Evolutionary conservation across 2,797 vertebrate species (phyloP), one percentile per base, ranked within the genome.

Genomic region (Tragelaphus eurycerus): DNA sequence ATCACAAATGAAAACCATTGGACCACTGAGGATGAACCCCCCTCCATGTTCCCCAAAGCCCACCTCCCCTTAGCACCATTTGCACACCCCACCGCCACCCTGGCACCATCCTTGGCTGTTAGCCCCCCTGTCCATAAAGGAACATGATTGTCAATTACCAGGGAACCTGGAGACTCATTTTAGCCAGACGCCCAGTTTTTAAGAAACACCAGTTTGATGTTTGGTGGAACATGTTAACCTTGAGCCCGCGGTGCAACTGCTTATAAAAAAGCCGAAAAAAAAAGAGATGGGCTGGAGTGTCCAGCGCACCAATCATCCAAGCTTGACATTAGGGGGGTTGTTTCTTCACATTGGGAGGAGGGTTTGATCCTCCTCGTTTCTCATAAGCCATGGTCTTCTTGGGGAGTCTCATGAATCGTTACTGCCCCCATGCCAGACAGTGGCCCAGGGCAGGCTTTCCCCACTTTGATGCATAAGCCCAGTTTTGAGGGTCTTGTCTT

Each of bases 301-400:
- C 59, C 13, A 3, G 76, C 0, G 0, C 13, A 27, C 48, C 4
- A 1, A 9, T 21, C 43, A 6, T 31, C 85, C 27, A 6, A 14
- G 21, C 50, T 8, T 38, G 48, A 60, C 52, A 7, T 34, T 4
- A 5, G n/a, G 9, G 4, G 14, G 29, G 9, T 29, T 9, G 0
- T 71, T 81, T 81, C 59, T 71, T 82, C 43, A n/a, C 1, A 11
- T 16, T 7, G 11, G 82, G 25, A 78, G 48, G 84, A 83, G 8
- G 38, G 84, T 38, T 89, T 7, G 67, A 82, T 27, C 59, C 83
- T 52, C 79, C 25, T 21, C 4, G 6, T 10, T 81, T 82, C 90
- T 86, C 4, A 2, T 64, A 79, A 90, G 76, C 31, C 25, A 2
- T 1, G 8, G 21, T 46, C 48, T 9, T 86, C 43, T 34, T 34